Evolutionary conservation across 2,888 invertebrate genomes (phyloP).

Genomic region (Eurytoma californica): DNA sequence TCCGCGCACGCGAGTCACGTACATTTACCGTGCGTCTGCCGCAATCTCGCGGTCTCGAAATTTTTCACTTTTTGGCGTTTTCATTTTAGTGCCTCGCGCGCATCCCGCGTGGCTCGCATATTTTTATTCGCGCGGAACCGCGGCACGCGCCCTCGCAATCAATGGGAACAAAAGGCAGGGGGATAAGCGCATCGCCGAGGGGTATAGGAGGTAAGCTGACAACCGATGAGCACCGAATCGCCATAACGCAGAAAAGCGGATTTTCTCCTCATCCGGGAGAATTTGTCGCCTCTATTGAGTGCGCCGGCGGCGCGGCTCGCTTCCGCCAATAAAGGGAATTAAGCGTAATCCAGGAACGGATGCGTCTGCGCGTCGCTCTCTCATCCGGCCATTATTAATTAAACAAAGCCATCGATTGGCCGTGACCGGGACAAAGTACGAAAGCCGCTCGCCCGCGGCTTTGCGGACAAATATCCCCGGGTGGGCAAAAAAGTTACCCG

Average conservation of each 20-base stretch:
- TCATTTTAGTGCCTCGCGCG: too few relatives aligned
- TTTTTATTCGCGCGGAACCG: too few relatives aligned
- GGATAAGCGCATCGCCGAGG: background rate
- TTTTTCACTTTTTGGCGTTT: too few relatives aligned
- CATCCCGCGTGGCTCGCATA: too few relatives aligned
- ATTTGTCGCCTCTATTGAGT: background rate
- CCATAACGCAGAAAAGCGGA: conserved; percentile 26
- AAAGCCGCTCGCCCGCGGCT: background rate
- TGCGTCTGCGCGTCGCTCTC: background rate
- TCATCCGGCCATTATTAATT: background rate
- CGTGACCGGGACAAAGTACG: background rate
- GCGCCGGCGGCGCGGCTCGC: background rate
- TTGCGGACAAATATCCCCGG: too few relatives aligned
- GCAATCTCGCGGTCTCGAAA: too few relatives aligned
- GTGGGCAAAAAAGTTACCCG: too few relatives aligned
- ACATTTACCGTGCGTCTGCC: too few relatives aligned
- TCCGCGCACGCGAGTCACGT: background rate
- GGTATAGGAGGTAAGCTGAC: background rate
- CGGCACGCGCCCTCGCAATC: background rate
- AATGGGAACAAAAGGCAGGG: background rate
- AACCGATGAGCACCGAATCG: conserved; percentile 17
- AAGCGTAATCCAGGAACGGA: conserved; percentile 5
- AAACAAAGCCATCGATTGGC: background rate
- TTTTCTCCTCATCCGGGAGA: conserved; percentile 4
- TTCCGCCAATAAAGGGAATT: conserved; percentile 14